Evolutionary conservation across 2,888 invertebrate species (phyloP).

Genomic region (Drosophila prostipennis): DNA sequence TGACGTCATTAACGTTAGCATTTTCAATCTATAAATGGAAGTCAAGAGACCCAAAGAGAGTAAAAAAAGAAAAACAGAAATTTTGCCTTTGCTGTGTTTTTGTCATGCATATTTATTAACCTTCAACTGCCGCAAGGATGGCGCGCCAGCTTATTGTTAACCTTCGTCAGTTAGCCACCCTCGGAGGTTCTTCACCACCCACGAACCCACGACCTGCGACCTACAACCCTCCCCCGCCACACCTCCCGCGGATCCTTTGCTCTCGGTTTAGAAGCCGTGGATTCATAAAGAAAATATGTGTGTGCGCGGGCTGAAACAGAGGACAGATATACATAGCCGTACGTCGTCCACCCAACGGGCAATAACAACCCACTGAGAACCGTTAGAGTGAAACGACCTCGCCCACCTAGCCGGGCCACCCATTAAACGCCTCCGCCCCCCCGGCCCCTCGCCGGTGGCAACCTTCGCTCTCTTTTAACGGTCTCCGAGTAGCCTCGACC

Average conservation of each 20-base stretch:
- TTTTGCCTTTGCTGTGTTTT: slow-evolving; percentile 14
- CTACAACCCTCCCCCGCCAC: background rate
- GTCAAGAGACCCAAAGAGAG: background rate
- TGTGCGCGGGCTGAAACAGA: slow-evolving; percentile 15
- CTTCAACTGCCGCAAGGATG: slow-evolving; percentile 49
- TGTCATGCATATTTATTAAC: slow-evolving; percentile 58
- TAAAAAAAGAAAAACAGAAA: slow-evolving; percentile 13
- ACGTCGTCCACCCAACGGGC: slow-evolving; percentile 2
- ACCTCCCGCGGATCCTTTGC: background rate
- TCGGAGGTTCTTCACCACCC: slow-evolving; percentile 4
- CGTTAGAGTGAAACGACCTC: slow-evolving; percentile 41
- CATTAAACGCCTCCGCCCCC: slow-evolving; percentile 14
- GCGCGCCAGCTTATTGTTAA: slow-evolving; percentile 43
- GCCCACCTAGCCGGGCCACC: slow-evolving; percentile 45
- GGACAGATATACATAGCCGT: slow-evolving; percentile 16
- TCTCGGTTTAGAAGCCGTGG: slow-evolving; percentile 5
- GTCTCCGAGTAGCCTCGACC: slow-evolving; percentile 70
- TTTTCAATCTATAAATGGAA: slow-evolving; percentile 29
- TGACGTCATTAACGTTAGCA: slow-evolving; percentile 58
- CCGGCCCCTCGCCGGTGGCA: slow-evolving; percentile 24
- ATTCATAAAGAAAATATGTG: slow-evolving; percentile 33
- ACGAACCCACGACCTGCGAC: background rate
- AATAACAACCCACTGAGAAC: slow-evolving; percentile 21
- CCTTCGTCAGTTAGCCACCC: slow-evolving; percentile 57
- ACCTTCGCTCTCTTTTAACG: slow-evolving; percentile 61